Percentiles rank a stretch among this genome's conserved stretches.
These are phyloP conservation scores for Cheilosia scutellata DNA, from an alignment of 2,888 invertebrate genomes.

Conservation along the genomic window DNA sequence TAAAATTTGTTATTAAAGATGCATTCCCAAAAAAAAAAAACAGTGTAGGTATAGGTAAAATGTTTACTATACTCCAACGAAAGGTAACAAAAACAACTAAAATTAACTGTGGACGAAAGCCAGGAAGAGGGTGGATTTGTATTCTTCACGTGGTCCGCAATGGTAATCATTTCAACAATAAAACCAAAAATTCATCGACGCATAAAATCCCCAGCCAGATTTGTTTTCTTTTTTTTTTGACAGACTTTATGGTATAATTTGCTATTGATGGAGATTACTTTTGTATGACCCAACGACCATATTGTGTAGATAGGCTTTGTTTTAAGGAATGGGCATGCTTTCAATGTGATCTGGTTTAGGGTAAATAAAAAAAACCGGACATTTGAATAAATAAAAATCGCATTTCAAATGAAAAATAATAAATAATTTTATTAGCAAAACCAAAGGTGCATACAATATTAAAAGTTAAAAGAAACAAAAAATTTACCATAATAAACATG, in stretches of 20 bases:
- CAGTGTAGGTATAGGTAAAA: no score
- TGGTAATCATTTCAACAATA: conserved; percentile 8
- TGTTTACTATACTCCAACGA: no score
- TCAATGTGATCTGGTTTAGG: conserved; percentile 81
- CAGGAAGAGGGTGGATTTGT: no score
- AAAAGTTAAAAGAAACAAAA: conserved; percentile 15
- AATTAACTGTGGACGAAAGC: no score
- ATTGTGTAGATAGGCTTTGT: conserved; percentile 5
- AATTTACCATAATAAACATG: conserved; percentile 6
- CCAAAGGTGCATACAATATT: conserved; percentile 40
- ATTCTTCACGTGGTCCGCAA: background rate
- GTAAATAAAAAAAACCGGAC: conserved; percentile 8
- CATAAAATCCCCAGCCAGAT: background rate
- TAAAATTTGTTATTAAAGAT: no score
- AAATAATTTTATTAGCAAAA: conserved; percentile 59
- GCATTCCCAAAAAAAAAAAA: no score
- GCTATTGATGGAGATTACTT: conserved; percentile 15
- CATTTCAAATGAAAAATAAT: conserved; percentile 39
- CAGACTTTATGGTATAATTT: conserved; percentile 37
- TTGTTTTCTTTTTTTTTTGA: conserved; percentile 1
- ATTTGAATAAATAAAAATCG: conserved; percentile 30
- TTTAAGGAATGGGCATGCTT: conserved; percentile 5
- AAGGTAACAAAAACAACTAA: no score
- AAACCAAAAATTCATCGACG: background rate
- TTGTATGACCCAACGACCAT: background rate